Conservation (phyloP, 2,888 invertebrate species). For the Serrognathus titanus region DNA sequence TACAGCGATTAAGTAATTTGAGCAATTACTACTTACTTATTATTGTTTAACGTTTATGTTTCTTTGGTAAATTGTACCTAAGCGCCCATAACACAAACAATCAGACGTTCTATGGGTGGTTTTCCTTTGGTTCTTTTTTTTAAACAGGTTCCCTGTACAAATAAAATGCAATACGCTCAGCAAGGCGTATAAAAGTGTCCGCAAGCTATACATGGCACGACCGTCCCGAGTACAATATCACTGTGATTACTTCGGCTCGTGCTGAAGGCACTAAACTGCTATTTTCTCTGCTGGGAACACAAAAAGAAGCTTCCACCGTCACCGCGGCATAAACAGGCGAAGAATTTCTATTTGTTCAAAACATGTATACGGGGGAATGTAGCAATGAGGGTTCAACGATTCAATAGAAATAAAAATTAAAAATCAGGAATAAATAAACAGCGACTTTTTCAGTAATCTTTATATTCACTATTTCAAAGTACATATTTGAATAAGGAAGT, state of each 20-base stretch:
- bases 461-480: no score
- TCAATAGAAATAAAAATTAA: no score
- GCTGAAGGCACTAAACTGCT: slow-evolving; percentile 37
- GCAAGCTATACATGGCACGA: slow-evolving; percentile 24
- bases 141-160: slow-evolving; percentile 14
- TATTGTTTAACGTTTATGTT: no score
- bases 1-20: no score
- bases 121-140: slow-evolving; percentile 7
- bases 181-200: slow-evolving; percentile 29
- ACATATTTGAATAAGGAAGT: no score
- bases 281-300: slow-evolving; percentile 23
- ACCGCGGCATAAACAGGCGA: slow-evolving; percentile 9
- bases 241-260: slow-evolving; percentile 42
- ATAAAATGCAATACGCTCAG: slow-evolving; percentile 16
- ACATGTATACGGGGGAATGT: background rate
- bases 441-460: no score
- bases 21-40: no score
- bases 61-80: no score
- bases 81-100: slow-evolving; percentile 8
- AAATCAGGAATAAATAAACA: no score
- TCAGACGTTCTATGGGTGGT: slow-evolving; percentile 5
- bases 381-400: no score
- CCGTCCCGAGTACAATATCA: slow-evolving; percentile 37
- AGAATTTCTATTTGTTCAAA: slow-evolving; percentile 3
- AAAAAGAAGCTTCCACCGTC: slow-evolving; percentile 14